Base-by-base conservation (phyloP, 2,888 invertebrate species). In the Pelosia muscerda region DNA sequence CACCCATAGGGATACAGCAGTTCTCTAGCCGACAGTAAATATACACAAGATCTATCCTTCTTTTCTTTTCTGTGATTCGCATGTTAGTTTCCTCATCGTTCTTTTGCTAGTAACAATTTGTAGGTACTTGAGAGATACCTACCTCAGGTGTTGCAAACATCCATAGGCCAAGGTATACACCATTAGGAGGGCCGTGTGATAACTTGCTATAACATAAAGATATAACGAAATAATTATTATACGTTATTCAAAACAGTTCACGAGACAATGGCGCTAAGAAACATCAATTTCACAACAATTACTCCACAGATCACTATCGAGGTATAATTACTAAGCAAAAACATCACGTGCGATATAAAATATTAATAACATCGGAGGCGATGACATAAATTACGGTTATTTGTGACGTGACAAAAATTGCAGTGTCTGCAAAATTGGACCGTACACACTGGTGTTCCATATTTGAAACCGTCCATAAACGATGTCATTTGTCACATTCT, bases 301-400 rank as follows among this genome's bases (percentile, higher is more conserved):
- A 69, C 62, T 65, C 55, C 23, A 55, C 67, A 74, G 60, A 71
- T 69, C 10, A 34, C 15, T 63, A 68, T 74, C 70, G 26, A 10
- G 63, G 9, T 25, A 13, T 65, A 38, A 42, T 62, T 23, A 11
- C 2, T 19, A 54, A 60, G 65, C 56, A 76, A n/a, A 54, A 60
- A 66, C 56, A 76, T 69, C 74, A 71, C 73, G 80, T 53, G 68
- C 68, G 15, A 6, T 22, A 57, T 9, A 69, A 68, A 63, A 68
- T 23, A 38, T 59, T 9, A 62, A 31, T 57, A 56, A 65, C 8
- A 49, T 61, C n/a, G 13, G 22, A 59, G 25, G 55, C 25, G 73
- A 66, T 28, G 67, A 62, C 72, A 75, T 61, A n/a, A 49, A 49
- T 49, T 49, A 19, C 15, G n/a, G n/a, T 28, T 73, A 66, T 34